These are phyloP conservation scores for Xylocopa sonorina DNA, from an alignment of 1,140 invertebrate genomes.

Conservation along the genomic window DNA sequence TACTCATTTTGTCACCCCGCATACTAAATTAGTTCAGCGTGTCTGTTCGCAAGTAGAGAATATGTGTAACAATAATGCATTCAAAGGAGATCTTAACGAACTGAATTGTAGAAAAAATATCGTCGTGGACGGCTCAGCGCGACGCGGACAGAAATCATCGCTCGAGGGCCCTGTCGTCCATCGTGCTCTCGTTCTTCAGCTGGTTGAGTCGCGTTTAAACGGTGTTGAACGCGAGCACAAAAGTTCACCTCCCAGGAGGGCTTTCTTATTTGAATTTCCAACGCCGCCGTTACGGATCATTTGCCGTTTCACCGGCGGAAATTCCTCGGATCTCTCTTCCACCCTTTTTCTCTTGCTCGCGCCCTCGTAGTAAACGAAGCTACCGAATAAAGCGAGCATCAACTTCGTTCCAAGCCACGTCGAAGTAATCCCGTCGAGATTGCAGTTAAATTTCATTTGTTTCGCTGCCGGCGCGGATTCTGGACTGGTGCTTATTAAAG, in stretches of 20 bases:
- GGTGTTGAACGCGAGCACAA: constrained; percentile 9
- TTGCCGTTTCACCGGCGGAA: constrained; percentile 38
- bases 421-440: constrained; percentile 25
- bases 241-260: constrained; percentile 13
- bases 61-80: no score
- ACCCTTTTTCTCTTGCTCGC: background rate
- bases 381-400: background rate
- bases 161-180: background rate
- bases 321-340: background rate
- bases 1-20: no score
- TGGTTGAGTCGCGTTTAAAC: constrained; percentile 1
- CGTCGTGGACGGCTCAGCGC: no score
- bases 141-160: background rate
- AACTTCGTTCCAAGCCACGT: constrained; percentile 3
- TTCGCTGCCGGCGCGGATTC: constrained; percentile 16
- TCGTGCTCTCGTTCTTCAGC: background rate
- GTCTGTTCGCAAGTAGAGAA: no score
- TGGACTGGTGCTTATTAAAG: constrained; percentile 10
- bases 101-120: no score
- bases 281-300: constrained; percentile 42
- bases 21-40: no score
- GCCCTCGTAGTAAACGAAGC: background rate
- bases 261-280: constrained; percentile 39
- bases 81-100: no score
- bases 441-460: constrained; percentile 46